phyloP scores from a whole-genome alignment of 1,140 invertebrate genomes.

The Helicoverpa zea region DNA sequence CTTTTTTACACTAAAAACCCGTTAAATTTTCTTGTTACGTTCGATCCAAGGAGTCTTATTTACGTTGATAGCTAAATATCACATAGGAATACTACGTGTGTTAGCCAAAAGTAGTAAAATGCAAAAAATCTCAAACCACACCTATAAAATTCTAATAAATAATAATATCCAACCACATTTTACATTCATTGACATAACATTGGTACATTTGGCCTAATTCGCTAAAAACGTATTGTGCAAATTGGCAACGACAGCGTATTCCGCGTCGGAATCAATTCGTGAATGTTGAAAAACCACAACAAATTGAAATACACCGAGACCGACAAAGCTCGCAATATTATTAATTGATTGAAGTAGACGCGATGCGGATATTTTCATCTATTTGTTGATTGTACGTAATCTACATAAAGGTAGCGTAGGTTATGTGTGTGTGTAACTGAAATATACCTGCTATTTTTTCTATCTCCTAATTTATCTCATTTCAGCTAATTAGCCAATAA shows the following conservation, averaged over 20 bases:
- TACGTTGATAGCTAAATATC: too few relatives aligned
- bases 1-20: too few relatives aligned
- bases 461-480: too few relatives aligned
- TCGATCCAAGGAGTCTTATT: too few relatives aligned
- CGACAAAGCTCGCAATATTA: slow-evolving; percentile 45
- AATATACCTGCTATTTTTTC: too few relatives aligned
- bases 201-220: slow-evolving; percentile 30
- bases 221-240: slow-evolving; percentile 41
- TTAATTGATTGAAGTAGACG: slow-evolving; percentile 36
- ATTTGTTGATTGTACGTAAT: background rate
- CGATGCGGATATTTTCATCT: slow-evolving; percentile 21
- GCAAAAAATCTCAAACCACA: too few relatives aligned
- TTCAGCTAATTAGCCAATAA: too few relatives aligned
- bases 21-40: too few relatives aligned
- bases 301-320: slow-evolving; percentile 49
- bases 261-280: slow-evolving; percentile 45
- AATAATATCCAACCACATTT: slow-evolving; percentile 2
- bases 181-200: background rate
- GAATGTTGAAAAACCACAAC: slow-evolving; percentile 51
- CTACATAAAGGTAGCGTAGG: background rate
- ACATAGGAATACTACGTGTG: too few relatives aligned
- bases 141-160: too few relatives aligned
- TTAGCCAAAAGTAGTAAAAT: too few relatives aligned
- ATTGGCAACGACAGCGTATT: slow-evolving; percentile 37
- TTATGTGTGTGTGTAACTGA: too few relatives aligned